Evolutionary conservation across 2,888 invertebrate species (phyloP), one percentile per base, ranked within the genome.

Genomic region (Phania funesta): DNA sequence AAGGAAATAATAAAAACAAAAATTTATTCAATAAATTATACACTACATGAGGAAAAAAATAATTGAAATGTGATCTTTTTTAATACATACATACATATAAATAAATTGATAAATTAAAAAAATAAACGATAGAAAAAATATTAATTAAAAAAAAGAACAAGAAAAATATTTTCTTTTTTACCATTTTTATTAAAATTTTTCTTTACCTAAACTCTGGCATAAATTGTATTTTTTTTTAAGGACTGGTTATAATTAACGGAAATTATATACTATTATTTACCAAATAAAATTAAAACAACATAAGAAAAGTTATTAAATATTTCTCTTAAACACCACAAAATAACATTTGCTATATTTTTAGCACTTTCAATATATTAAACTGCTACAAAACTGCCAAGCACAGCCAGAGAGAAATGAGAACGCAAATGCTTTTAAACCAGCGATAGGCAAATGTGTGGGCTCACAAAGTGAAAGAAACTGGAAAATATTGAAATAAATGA

Each of bases 241-340:
- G 90, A 87, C 90, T 90, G 90, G 89, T 89, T 90, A 90, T 90
- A 90, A 90, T 90, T 85, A 86, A 90, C 90, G 90, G 90, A 90
- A 90, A 90, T 84, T 64, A 80, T 60, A 73, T 67, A 54, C 8
- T 50, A 52, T 65, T 60, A 16, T 76, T 52, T 35, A 60, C 1
- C 1, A 38, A 29, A 41, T 22, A 16, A 38, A 26, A 50, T 0
- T n/a, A 44, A 44, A 22, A 11, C 29, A 29, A 29, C 4, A 29
- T 7, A 29, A 29, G 7, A 29, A 29, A 29, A 29, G 5, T 6
- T 6, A 7, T 29, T 6, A 44, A 44, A 44, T 38, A 3, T 38
- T 9, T 11, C 11, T 1, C 11, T 3, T 13, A 4, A 38, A 38
- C n/a, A 41, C 13, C 5, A 41, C n/a, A 16, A 16, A 41, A 41